Evolutionary conservation across 1,140 invertebrate species (phyloP), one percentile per base, ranked within the genome.

Genomic region (Cyrtorhinus lividipennis): DNA sequence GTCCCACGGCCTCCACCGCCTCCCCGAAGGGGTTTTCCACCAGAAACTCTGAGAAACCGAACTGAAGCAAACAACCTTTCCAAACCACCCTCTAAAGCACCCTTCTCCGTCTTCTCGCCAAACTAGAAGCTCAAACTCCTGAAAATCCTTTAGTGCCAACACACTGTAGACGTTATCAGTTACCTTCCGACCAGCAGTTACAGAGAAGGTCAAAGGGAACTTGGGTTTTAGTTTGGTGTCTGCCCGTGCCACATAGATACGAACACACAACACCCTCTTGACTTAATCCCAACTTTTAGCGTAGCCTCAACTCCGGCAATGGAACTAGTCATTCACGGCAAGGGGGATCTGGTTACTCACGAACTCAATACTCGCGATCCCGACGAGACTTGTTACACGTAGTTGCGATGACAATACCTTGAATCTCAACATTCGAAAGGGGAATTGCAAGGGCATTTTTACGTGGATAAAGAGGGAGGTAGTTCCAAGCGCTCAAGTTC

Each of bases 151-250:
- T 22, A 20, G 48, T 53, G 10, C 48, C 10, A 20, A 53, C 48
- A 22, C 48, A 22, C 48, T 12, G 18, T 53, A 12, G 48, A 53
- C 48, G 10, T 53, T 53, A 53, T 53, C 48, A 20, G 48, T 5
- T 12, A 10, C 48, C 48, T 20, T 15, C 5, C 48, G 20, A 12
- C 48, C 18, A 53, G 10, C 48, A 53, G 12, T 53, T 53, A 13
- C 10, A 12, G 20, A n/a, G 48, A 12, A 53, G 20, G 48, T 53
- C 48, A 53, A 53, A 53, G 48, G 20, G 48, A 53, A 53, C 12
- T 53, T 53, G 48, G 20, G 8, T 20, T 53, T 53, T 8, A 53
- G 48, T 53, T 53, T 53, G 48, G 48, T 53, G 48, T 53, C 48
- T 10, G 48, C 18, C 48, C 20, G 48, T 53, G 48, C 48, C 48